These are phyloP conservation scores for Indicator indicator DNA, from an alignment of 2,113 vertebrate species.

Conservation along the genomic window DNA sequence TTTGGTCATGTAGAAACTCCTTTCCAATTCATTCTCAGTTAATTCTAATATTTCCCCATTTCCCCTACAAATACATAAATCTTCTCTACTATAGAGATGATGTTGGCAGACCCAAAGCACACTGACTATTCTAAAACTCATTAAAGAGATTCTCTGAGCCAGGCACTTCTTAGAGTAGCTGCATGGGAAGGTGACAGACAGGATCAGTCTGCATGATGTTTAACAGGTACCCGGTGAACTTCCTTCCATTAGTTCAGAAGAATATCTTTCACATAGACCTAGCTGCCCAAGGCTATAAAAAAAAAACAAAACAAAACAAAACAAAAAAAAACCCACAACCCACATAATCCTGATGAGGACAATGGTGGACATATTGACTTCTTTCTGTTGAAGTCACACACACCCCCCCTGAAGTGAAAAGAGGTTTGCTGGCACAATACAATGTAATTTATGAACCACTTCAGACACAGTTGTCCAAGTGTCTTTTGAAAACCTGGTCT, in stretches of 20 bases:
- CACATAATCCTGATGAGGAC: not conserved
- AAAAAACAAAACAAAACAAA: too few species aligned
- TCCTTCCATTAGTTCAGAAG: not conserved
- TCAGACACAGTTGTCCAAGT: not conserved
- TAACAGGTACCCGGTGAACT: not conserved
- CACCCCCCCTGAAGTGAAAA: not conserved
- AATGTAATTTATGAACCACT: not conserved
- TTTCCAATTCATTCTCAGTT: not conserved
- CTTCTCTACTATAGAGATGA: not conserved
- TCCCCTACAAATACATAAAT: not conserved
- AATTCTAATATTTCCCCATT: not conserved
- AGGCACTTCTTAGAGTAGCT: not conserved
- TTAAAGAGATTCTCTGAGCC: not conserved
- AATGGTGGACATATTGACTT: not conserved
- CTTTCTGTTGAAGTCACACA: not conserved
- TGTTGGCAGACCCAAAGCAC: not conserved
- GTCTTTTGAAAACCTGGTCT: slow-evolving; percentile 8
- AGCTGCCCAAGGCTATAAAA: too few species aligned
- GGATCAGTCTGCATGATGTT: not conserved
- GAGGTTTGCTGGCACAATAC: not conserved
- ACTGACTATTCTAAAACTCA: not conserved
- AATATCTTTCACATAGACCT: not conserved
- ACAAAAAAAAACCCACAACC: not conserved
- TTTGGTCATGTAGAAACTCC: not conserved
- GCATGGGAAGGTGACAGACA: not conserved